Evolutionary conservation across 2,888 invertebrate genomes (phyloP), one percentile per base, ranked within the genome.

Genomic region (Julus scanicus): DNA sequence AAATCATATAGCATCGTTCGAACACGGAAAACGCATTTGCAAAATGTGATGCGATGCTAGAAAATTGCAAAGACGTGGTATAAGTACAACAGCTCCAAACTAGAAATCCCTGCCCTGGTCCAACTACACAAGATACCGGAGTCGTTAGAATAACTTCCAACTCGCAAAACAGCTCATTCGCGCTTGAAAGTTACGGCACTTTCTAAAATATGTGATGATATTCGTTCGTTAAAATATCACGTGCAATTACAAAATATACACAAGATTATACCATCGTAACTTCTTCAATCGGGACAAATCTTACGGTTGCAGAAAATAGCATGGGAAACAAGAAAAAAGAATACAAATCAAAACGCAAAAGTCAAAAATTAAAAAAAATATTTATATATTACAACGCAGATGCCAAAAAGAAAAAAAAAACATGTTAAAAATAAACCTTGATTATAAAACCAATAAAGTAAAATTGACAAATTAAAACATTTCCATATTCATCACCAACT

Each of bases 81-180:
- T 80, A 80, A 80, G 80, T 80, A 80, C 80, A 5, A 80, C 80
- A 80, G 80, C 37, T 39, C 80, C 37, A 15, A 80, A 37, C 80
- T 80, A 80, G 80, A 37, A 37, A 80, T 80, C 4, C 63, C 63
- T 63, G 63, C 63, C n/a, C 8, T 63, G 63, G 1, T 20, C 63
- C 8, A 20, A 9, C 63, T n/a, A 63, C 17, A 20, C 9, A 80
- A 11, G 80, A 80, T 80, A 37, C 37, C 37, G 37, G 9, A 9
- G 37, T 80, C 37, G 37, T 29, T 29, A 80, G 37, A 37, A 3
- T 37, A 29, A 39, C 15, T 63, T 29, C 29, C 11, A 71, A 71
- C 29, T 20, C 71, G 11, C 71, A 29, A 71, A 29, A 39, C 37
- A 0, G 37, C 29, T 11, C 39, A 29, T 71, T 71, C 9, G 37